Base-by-base conservation (phyloP, 2,113 vertebrate genomes). In the Agapornis roseicollis region DNA sequence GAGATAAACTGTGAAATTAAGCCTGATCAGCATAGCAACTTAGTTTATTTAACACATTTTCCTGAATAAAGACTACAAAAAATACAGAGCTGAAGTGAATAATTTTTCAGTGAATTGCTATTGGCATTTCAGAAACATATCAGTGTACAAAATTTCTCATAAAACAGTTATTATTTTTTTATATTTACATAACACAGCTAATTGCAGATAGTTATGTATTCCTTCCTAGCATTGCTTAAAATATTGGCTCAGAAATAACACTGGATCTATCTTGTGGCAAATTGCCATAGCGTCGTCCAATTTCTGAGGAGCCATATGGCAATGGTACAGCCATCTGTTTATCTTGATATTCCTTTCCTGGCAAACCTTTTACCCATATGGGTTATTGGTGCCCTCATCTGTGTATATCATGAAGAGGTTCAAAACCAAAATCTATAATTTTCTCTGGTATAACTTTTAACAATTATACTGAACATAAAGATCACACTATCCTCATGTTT, bases 331-430 rank as follows among this genome's bases (percentile, higher is more conserved):
- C 98, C 98, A 98, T 98, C 98, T 98, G 98, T 96, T 98, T 97
- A 82, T 92, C 96, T 97, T 96, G 95, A 97, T 97, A 96, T 93
- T 91, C 96, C 89, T 97, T 97, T 96, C 86, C 96, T 98, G 98
- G 97, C 98, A 98, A 97, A 97, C 91, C 90, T 94, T 96, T 94
- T 85, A 85, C 95, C 96, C 98, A 97, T 98, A 98, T 97, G 98
- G 93, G 90, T 96, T 97, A 96, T 97, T 97, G 96, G 91, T 97
- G 96, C 94, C 94, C 94, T 98, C 93, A 97, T 98, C 97, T 97
- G 96, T 81, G 96, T 94, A 91, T 90, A 96, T 97, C 94, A 97
- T 46, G 49, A 96, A 93, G 69, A 97, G 69, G 94, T 94, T 96
- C 92, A 96, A 96, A 97, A 86, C 86, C 73, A 71, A 68, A 97